phyloP scores from a whole-genome alignment of 2,797 vertebrate species.

The Paedocypris micromegethes region DNA sequence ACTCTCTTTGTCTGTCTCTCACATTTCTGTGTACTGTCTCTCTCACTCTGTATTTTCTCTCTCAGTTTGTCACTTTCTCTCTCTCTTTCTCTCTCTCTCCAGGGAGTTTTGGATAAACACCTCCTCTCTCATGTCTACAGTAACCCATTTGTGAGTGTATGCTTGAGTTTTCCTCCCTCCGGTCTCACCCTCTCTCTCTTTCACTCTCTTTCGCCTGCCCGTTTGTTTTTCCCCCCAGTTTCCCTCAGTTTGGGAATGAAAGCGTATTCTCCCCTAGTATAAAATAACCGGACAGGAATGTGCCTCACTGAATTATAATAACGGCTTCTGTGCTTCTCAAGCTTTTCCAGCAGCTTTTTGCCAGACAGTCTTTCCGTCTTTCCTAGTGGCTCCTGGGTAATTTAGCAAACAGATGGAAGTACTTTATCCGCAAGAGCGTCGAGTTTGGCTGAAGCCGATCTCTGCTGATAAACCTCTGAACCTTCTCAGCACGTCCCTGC shows the following conservation, averaged over 20 bases:
- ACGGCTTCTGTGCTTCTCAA: slow-evolving; percentile 40
- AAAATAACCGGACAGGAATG: slow-evolving; percentile 36
- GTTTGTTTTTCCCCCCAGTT: not conserved
- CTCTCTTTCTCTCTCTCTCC: not conserved
- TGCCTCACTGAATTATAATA: slow-evolving; percentile 44
- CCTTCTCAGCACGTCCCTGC: not conserved
- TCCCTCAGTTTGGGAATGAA: no score
- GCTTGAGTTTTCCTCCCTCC: not conserved
- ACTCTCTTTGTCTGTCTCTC: no score
- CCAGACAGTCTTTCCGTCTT: slow-evolving; percentile 45
- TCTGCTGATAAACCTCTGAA: slow-evolving; percentile 6
- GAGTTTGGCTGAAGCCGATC: slow-evolving; percentile 54
- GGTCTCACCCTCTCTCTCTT: not conserved
- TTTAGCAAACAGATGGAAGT: slow-evolving; percentile 69
- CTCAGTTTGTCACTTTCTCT: no score
- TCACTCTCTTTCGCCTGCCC: not conserved
- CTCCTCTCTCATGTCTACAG: not conserved
- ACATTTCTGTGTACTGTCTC: no score
- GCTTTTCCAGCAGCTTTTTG: slow-evolving; percentile 53
- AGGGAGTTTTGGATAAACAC: slow-evolving; percentile 4
- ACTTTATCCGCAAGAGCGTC: slow-evolving; percentile 63
- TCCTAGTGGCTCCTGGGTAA: slow-evolving; percentile 57
- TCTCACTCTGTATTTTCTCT: no score
- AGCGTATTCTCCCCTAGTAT: no score
- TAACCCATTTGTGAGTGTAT: slow-evolving; percentile 13